phyloP scores from a whole-genome alignment of 35 echinoderm and acorn worm species.

The Amphiura filiformis region DNA sequence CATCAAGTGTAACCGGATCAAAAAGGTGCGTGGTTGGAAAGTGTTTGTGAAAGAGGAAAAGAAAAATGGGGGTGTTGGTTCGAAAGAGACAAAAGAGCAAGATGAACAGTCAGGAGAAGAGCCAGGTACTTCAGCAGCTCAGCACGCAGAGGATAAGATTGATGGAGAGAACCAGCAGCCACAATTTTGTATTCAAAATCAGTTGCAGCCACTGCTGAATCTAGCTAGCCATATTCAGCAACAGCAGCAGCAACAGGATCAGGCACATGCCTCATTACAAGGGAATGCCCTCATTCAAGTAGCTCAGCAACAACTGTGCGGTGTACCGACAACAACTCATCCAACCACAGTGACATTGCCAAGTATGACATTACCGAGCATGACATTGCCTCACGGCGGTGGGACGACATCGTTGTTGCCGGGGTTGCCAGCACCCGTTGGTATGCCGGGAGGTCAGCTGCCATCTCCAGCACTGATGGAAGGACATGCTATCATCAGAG shows the following conservation, averaged over 20 bases:
- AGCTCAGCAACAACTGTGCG: neutral
- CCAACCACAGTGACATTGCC: neutral
- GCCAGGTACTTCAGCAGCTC: neutral
- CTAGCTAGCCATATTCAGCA: no score
- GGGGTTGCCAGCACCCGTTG: neutral
- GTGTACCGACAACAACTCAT: neutral
- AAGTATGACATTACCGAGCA: no score
- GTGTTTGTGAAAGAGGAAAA: neutral
- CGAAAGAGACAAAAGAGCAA: neutral
- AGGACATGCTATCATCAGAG: neutral
- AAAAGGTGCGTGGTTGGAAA: neutral
- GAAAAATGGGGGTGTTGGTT: neutral
- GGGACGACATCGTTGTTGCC: neutral
- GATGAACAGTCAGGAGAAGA: neutral
- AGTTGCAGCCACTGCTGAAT: no score
- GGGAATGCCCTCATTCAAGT: neutral
- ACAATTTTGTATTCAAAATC: no score
- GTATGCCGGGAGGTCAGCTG: neutral
- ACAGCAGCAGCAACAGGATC: neutral
- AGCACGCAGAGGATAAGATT: no score
- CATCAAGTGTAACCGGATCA: neutral
- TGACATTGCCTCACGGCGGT: no score
- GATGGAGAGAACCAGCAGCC: no score
- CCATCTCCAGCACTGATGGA: neutral
- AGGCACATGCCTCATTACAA: no score